Percentiles rank a stretch among this genome's conserved stretches.
Conservation (phyloP, 2,113 vertebrate genomes). For the Montifringilla adamsi region DNA sequence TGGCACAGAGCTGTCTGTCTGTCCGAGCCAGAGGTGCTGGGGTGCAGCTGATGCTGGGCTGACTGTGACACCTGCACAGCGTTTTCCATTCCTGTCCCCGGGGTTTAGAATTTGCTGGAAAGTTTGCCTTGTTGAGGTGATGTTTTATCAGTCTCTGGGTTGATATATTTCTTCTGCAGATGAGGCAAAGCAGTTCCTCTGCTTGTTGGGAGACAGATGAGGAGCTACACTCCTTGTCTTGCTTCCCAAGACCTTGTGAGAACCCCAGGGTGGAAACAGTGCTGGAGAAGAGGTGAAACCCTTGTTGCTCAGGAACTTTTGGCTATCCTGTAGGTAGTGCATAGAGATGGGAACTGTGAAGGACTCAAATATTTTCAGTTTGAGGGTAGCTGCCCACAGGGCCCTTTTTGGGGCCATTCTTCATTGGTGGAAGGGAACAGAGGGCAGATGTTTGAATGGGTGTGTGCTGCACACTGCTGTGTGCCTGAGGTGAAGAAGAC, state of each 20-base stretch:
- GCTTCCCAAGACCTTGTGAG: not conserved
- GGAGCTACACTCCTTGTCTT: not conserved
- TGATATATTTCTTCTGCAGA: accelerated
- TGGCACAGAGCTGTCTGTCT: slow-evolving; percentile 6
- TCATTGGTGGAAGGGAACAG: not conserved
- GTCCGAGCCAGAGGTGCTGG: not conserved
- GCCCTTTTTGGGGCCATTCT: not conserved
- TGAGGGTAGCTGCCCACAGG: not conserved
- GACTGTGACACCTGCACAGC: not conserved
- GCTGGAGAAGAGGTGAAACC: not conserved
- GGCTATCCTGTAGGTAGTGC: not conserved
- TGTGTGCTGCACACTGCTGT: not conserved
- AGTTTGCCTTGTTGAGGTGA: not conserved
- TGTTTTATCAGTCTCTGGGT: not conserved
- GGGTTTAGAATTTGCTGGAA: not conserved
- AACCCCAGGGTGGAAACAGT: not conserved
- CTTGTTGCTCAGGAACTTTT: not conserved
- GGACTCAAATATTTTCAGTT: not conserved
- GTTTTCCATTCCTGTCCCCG: not conserved
- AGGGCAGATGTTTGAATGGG: not conserved
- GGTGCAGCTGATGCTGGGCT: not conserved
- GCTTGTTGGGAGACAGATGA: not conserved
- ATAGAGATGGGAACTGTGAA: not conserved
- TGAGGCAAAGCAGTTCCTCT: not conserved
- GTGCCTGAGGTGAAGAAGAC: not conserved